Evolutionary conservation across 64 coral and sea anemone genomes (phyloP), one percentile per base, ranked within the genome.

Genomic region (Porites lutea): DNA sequence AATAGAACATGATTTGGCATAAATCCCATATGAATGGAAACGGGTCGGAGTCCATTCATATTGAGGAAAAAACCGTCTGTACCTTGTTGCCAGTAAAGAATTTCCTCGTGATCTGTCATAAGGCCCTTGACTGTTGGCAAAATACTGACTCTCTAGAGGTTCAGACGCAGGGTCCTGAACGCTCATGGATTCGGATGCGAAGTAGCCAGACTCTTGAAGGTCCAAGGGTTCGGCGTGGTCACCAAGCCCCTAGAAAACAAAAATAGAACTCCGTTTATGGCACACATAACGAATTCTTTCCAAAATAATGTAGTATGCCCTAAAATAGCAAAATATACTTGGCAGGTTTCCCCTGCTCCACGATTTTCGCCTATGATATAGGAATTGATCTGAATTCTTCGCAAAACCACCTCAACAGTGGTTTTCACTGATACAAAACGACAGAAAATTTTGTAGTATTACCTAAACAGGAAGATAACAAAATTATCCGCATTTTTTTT

Each of bases 131-230:
- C 91, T 93, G 72, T 93, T 87, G 4, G 83, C 61, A 52, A 93
- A 37, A 59, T 93, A 93, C 54, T 86, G 71, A 49, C 54, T 76
- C 4, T 60, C 65, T 6, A 93, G 58, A 14, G 82, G 72, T 15
- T 93, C 91, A 21, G 91, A 87, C 5, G 62, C 18, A 13, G 59
- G 27, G 44, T 91, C 77, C 8, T 82, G 85, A 52, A 93, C 91
- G 72, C 82, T 93, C 91, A 93, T 93, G 1, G 82, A 77, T 75
- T 93, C 91, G 15, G 91, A 93, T 21, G 91, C 91, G 73, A 86
- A 93, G 75, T 93, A 93, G 2, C 91, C 91, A 63, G 91, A 93
- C 65, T 93, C 91, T 45, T 93, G 91, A 18, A 93, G 82, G 47
- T 93, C 91, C 16, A 87, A 52, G 48, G 81, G 47, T 52, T 52